These are phyloP conservation scores for Astyanax mexicanus DNA, from an alignment of 2,797 vertebrate genomes.

Conservation along the genomic window DNA sequence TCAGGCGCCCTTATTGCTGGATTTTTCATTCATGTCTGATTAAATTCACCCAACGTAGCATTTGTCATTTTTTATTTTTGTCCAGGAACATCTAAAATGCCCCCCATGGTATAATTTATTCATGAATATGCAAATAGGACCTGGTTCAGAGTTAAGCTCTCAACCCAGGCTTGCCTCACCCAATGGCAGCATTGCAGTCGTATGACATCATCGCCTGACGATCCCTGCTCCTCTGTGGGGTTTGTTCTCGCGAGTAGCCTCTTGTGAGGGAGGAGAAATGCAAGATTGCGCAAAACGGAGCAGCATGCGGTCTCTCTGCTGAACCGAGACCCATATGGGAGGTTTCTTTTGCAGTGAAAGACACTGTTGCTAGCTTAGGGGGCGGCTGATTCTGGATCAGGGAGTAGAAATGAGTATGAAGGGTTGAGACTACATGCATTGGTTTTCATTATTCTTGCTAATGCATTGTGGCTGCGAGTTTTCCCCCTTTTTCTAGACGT, in stretches of 20 bases:
- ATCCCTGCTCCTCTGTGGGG: not conserved
- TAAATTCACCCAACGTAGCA: not conserved
- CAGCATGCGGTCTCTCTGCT: not conserved
- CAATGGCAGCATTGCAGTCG: slow-evolving; percentile 34
- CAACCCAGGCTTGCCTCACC: slow-evolving; percentile 18
- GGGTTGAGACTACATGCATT: not conserved
- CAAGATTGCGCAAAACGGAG: not conserved
- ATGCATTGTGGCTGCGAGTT: not conserved
- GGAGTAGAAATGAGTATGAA: not conserved
- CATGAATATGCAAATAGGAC: slow-evolving; percentile 28
- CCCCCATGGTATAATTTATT: slow-evolving; percentile 1
- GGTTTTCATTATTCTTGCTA: slow-evolving; percentile 32
- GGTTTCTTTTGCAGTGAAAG: not conserved
- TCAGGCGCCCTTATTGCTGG: not conserved
- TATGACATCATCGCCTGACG: slow-evolving; percentile 30
- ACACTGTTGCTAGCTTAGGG: no score
- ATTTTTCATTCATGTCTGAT: not conserved
- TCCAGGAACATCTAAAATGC: not conserved
- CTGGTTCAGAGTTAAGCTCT: not conserved
- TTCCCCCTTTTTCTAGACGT: slow-evolving; percentile 35
- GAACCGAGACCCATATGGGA: not conserved
- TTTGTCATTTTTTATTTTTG: not conserved
- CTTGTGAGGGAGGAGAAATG: not conserved
- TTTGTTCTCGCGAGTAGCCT: slow-evolving; percentile 4
- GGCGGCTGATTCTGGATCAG: not conserved